phyloP scores from a whole-genome alignment of 2,113 vertebrate species.

The Channa maculata region DNA sequence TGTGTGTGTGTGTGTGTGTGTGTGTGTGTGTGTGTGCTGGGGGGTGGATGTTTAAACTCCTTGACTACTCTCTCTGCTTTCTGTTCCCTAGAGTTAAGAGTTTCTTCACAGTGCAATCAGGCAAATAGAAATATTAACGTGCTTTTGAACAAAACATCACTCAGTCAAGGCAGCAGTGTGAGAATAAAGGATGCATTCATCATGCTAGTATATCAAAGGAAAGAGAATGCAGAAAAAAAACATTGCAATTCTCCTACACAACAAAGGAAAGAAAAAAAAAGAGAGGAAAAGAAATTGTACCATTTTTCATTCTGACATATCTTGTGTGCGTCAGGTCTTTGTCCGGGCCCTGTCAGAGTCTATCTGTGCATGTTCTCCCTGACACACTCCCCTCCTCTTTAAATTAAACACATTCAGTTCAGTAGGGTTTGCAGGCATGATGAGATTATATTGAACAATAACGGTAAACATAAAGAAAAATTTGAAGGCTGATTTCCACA shows the following conservation, averaged over 20 bases:
- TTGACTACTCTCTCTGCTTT: slow-evolving; percentile 4
- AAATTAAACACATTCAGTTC: slow-evolving; percentile 43
- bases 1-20: too few relatives aligned
- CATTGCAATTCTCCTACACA: slow-evolving; percentile 8
- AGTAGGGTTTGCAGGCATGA: slow-evolving; percentile 33
- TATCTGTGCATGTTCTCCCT: slow-evolving; percentile 22
- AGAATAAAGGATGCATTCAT: slow-evolving; percentile 51
- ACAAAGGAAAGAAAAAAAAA: slow-evolving; percentile 35
- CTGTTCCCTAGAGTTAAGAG: slow-evolving; percentile 30
- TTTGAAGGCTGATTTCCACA: slow-evolving; percentile 27
- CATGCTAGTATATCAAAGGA: slow-evolving; percentile 33
- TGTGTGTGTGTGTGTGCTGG: background rate
- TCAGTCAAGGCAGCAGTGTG: slow-evolving; percentile 30
- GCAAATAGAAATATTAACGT: slow-evolving; percentile 60
- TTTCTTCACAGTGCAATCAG: slow-evolving; percentile 50
- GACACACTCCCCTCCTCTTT: slow-evolving; percentile 28
- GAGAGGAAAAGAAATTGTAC: slow-evolving; percentile 48
- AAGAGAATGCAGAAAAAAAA: slow-evolving; percentile 21
- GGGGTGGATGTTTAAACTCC: slow-evolving; percentile 28
- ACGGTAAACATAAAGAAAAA: slow-evolving; percentile 25
- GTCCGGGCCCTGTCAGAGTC: slow-evolving; percentile 11
- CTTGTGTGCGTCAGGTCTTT: slow-evolving; percentile 30
- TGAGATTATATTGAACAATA: slow-evolving; percentile 37
- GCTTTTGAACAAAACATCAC: slow-evolving; percentile 56
- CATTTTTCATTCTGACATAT: slow-evolving; percentile 63